These are phyloP conservation scores for Tetraodon nigroviridis DNA, from an alignment of 2,113 vertebrate species.

Conservation along the genomic window DNA sequence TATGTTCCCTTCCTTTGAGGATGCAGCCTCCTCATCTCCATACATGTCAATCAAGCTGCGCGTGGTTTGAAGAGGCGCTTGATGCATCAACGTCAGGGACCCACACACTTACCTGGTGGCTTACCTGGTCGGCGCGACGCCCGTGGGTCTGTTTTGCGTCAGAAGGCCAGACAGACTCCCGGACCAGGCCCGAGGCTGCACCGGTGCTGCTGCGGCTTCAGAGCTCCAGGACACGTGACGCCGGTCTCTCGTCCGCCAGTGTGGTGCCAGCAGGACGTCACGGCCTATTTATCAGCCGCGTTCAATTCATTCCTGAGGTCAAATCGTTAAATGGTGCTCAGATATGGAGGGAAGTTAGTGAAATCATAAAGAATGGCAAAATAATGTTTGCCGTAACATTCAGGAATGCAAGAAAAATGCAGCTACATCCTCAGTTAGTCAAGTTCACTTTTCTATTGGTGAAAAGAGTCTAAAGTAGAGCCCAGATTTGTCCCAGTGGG, in stretches of 20 bases:
- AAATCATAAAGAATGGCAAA: no score
- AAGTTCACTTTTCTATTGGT: no score
- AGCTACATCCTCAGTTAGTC: no score
- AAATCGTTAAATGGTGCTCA: no score
- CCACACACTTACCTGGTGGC: no score
- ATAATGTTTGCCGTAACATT: not conserved
- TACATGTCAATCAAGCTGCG: conserved; percentile 67
- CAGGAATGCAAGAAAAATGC: no score
- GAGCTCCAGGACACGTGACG: conserved; percentile 49
- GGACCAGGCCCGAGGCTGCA: conserved; percentile 59
- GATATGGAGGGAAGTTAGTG: no score
- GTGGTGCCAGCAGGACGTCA: conserved; percentile 17
- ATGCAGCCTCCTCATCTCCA: conserved; percentile 63
- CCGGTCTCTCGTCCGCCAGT: conserved; percentile 38
- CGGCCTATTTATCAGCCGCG: conserved; percentile 48
- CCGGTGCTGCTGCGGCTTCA: conserved; percentile 23
- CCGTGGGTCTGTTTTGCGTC: no score
- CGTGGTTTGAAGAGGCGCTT: conserved; percentile 34
- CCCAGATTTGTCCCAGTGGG: no score
- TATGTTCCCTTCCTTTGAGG: conserved; percentile 61
- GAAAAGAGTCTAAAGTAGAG: no score
- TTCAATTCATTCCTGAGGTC: not conserved
- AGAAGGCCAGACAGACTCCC: conserved; percentile 39
- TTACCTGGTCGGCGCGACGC: no score
- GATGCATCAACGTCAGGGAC: conserved; percentile 33